Evolutionary conservation across 2,113 vertebrate genomes (phyloP), one percentile per base, ranked within the genome.

Genomic region (Coptodon bakossiorum): DNA sequence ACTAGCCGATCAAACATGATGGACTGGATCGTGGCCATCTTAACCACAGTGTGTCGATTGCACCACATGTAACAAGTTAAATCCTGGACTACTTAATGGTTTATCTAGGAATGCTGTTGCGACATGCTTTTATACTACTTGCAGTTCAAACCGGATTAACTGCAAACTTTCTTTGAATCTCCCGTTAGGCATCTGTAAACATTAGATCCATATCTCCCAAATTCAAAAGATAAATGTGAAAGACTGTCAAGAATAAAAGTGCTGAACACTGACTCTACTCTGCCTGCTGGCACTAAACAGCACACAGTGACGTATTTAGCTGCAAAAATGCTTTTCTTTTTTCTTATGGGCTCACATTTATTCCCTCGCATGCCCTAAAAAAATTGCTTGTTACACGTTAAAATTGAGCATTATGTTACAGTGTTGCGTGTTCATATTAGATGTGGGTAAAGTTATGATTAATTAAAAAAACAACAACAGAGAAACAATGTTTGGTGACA

Each of bases 351-450:
- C 66, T 66, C 17, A 66, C 3, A 36, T n/a, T 66, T 66, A 36
- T 66, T 66, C 9, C 61, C 31, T 66, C 17, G 10, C 9, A 66
- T 36, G 61, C 9, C 61, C 1, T 66, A 66, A 66, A 66, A 56
- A 66, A 66, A n/a, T 36, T 0, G 0, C 31, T 63, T 63, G 1
- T 66, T 66, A 36, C 4, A 5, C 3, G 3, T 48, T 48, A 7
- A 3, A 73, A 17, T 45, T 16, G 9, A 73, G 68, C 9, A 48
- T 73, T 17, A 73, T 73, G 22, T 45, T 73, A 73, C 38, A 29
- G 22, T 73, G 3, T 45, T 45, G 22, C 0, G 0, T 73, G 68
- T 5, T 45, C 14, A 48, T 73, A 11, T 73, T 73, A 17, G 22
- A 48, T 73, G 9, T 27, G 40, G 6, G 8, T 45, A 45, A 45